Conservation (phyloP, 1,140 invertebrate species). For the Drosophila subobscura region DNA sequence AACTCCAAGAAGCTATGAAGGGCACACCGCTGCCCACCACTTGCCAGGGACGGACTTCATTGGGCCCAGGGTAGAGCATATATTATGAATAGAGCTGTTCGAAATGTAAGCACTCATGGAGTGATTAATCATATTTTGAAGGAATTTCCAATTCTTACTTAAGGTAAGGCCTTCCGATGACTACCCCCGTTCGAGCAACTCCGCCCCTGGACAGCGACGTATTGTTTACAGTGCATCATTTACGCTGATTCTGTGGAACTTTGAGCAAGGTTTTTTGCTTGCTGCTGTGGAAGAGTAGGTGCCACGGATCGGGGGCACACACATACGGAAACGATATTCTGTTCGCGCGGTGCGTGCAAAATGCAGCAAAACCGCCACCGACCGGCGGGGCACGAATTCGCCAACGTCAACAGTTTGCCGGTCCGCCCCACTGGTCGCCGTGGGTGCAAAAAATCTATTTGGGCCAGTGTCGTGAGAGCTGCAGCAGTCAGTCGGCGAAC, state of each 20-base stretch:
- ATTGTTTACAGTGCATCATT: slow-evolving; percentile 63
- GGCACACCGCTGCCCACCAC: slow-evolving; percentile 1
- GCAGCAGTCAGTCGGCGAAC: slow-evolving; percentile 57
- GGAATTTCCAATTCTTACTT: background rate
- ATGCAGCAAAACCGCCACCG: slow-evolving; percentile 46
- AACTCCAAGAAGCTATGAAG: slow-evolving; percentile 4
- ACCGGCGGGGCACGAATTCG: slow-evolving; percentile 55
- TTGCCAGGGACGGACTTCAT: background rate
- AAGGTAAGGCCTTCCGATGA: background rate
- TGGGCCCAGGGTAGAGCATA: too few species aligned
- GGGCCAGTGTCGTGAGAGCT: slow-evolving; percentile 35
- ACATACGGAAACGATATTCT: slow-evolving; percentile 51
- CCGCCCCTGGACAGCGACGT: slow-evolving; percentile 12
- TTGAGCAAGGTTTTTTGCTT: slow-evolving; percentile 64
- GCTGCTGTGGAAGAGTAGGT: slow-evolving; percentile 41
- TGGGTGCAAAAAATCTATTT: slow-evolving; percentile 74
- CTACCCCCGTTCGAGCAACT: background rate
- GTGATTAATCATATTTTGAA: too few species aligned
- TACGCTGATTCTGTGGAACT: slow-evolving; percentile 65
- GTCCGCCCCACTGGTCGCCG: background rate
- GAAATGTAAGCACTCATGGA: too few species aligned
- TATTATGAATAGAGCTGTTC: too few species aligned
- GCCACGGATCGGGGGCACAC: slow-evolving; percentile 54
- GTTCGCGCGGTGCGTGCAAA: slow-evolving; percentile 54
- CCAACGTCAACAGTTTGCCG: slow-evolving; percentile 58